Conservation (phyloP, 2,797 vertebrate species). For the Microcaecilia unicolor region DNA sequence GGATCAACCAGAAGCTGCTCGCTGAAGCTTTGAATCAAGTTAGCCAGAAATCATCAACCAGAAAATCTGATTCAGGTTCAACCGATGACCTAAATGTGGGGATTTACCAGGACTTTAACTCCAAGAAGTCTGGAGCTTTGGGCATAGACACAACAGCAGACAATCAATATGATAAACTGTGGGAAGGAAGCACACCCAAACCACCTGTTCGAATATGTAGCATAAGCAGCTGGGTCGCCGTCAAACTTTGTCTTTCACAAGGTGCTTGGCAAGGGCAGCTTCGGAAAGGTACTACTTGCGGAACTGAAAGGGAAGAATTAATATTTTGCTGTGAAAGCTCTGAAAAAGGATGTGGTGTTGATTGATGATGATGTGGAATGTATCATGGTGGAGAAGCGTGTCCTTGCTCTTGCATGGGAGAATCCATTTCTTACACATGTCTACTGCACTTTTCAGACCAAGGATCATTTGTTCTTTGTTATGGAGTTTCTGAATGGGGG, state of each 20-base stretch:
- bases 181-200: conserved; percentile 58
- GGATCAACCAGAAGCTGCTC: conserved; percentile 95
- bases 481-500: conserved; percentile 98
- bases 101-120: conserved; percentile 76
- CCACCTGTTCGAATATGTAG: conserved; percentile 33
- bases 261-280: conserved; percentile 95
- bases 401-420: conserved; percentile 85
- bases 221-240: conserved; percentile 47
- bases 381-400: conserved; percentile 95
- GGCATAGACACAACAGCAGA: conserved; percentile 48
- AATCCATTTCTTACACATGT: conserved; percentile 94
- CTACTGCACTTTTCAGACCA: conserved; percentile 87
- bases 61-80: conserved; percentile 49
- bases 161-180: conserved; percentile 62
- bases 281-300: conserved; percentile 91
- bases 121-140: conserved; percentile 37
- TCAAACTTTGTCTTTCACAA: conserved; percentile 81
- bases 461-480: conserved; percentile 95
- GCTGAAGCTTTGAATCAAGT: conserved; percentile 88
- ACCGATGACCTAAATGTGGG: conserved; percentile 60
- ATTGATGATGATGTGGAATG: conserved; percentile 96
- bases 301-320: conserved; percentile 80
- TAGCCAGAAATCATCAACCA: conserved; percentile 59
- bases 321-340: conserved; percentile 85
- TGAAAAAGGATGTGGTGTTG: conserved; percentile 94